These are phyloP conservation scores for Polyodon spathula DNA, from an alignment of 2,113 vertebrate species.

Conservation along the genomic window DNA sequence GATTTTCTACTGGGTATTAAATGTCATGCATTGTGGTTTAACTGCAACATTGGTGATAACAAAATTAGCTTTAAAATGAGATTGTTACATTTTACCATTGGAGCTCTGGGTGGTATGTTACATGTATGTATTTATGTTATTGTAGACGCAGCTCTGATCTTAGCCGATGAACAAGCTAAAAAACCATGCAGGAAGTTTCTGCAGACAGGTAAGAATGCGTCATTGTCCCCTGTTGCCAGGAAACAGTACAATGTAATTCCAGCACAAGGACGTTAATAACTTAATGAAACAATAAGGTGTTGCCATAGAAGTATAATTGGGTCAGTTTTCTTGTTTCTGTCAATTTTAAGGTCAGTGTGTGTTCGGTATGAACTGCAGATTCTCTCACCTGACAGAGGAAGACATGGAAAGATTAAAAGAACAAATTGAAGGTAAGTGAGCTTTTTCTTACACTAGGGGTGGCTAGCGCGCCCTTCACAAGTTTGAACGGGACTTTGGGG, in stretches of 20 bases:
- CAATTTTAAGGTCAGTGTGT: slow-evolving; percentile 57
- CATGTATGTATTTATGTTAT: neutral
- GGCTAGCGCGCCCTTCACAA: slow-evolving; percentile 32
- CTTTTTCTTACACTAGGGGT: slow-evolving; percentile 39
- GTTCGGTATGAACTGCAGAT: slow-evolving; percentile 65
- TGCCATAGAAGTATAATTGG: no score
- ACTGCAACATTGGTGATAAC: no score
- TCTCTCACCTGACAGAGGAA: slow-evolving; percentile 62
- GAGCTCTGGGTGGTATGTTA: neutral
- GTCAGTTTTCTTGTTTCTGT: no score
- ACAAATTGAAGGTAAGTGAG: slow-evolving; percentile 52
- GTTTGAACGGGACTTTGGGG: no score
- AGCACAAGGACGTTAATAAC: no score
- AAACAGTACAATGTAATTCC: no score
- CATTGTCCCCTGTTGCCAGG: no score
- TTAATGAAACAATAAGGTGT: no score
- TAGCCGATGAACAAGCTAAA: slow-evolving; percentile 52
- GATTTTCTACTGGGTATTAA: no score
- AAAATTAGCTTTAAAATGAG: neutral
- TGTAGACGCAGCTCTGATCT: slow-evolving; percentile 47
- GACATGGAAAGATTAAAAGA: slow-evolving; percentile 56
- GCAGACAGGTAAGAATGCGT: slow-evolving; percentile 47
- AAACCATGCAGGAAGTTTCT: slow-evolving; percentile 60
- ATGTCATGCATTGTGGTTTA: no score
- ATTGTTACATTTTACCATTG: neutral